Conservation (phyloP, 2,888 invertebrate species). For the Chirona hameri region DNA sequence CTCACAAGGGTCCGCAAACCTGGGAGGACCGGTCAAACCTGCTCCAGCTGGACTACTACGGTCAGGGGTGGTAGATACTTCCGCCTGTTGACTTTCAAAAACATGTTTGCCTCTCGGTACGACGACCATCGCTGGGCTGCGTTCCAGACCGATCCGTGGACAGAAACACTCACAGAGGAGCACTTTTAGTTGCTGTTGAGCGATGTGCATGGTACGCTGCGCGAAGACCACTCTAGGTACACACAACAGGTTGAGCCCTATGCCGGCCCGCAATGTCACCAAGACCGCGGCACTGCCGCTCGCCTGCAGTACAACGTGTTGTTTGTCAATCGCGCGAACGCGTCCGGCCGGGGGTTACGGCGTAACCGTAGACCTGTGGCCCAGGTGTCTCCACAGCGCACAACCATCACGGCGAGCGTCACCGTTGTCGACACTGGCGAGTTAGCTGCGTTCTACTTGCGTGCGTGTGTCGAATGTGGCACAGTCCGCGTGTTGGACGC, state of each 20-base stretch:
- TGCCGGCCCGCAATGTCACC: background rate
- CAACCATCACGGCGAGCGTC: background rate
- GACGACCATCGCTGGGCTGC: background rate
- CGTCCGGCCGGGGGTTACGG: background rate
- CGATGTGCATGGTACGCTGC: background rate
- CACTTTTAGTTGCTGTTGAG: background rate
- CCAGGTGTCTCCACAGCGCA: background rate
- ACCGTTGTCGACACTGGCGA: background rate
- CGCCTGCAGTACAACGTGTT: background rate
- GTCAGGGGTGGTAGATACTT: background rate
- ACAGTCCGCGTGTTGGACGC: background rate
- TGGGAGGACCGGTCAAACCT: background rate
- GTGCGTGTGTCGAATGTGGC: background rate
- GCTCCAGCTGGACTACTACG: background rate
- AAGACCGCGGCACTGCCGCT: background rate
- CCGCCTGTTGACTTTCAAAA: background rate
- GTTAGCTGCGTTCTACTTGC: background rate
- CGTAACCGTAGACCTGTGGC: background rate
- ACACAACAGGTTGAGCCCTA: background rate
- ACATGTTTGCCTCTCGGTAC: background rate
- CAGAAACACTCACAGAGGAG: background rate
- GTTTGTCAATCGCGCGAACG: background rate
- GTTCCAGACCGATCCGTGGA: background rate
- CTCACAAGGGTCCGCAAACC: background rate
- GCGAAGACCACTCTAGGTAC: background rate